A percentile compares a stretch with the other conserved stretches of the same genome.
Evolutionary conservation across 1,140 invertebrate genomes (phyloP).

Genomic region (Hycleus phaleratus): DNA sequence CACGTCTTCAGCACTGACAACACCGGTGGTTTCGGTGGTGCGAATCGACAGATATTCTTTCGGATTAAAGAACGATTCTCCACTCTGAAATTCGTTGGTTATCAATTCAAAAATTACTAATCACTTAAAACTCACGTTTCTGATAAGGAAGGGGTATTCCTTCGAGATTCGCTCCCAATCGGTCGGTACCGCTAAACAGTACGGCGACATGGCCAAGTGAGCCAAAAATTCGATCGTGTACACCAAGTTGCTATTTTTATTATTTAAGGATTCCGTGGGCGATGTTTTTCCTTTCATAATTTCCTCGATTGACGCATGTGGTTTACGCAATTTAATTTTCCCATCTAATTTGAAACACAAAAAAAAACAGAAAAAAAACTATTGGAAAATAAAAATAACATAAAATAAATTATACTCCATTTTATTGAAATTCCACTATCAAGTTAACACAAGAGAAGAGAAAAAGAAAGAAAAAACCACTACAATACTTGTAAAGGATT

Average conservation of each 20-base stretch:
- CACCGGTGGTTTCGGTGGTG: too few relatives aligned
- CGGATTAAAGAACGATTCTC: too few relatives aligned
- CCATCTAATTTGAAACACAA: neutral
- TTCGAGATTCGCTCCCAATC: constrained; percentile 49
- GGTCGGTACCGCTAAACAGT: constrained; percentile 44
- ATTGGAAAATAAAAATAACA: too few relatives aligned
- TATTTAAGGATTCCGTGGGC: constrained; percentile 1
- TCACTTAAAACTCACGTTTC: constrained; percentile 42
- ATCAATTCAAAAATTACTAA: too few relatives aligned
- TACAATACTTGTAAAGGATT: too few relatives aligned
- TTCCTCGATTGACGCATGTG: constrained; percentile 33
- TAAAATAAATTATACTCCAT: neutral
- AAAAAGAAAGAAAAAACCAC: too few relatives aligned
- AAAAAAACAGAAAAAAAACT: neutral
- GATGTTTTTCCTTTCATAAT: constrained; percentile 28
- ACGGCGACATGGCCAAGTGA: constrained; percentile 47
- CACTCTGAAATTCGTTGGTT: too few relatives aligned
- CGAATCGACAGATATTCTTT: too few relatives aligned
- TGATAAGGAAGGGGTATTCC: constrained; percentile 46
- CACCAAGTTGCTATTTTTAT: constrained; percentile 7
- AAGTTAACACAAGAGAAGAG: neutral
- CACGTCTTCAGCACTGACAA: too few relatives aligned
- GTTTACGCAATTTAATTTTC: constrained; percentile 28
- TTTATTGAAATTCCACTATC: neutral
- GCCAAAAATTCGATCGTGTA: constrained; percentile 49